Conservation (phyloP, 35 echinoderm and acorn worm genomes). For the Lytechinus variegatus region DNA sequence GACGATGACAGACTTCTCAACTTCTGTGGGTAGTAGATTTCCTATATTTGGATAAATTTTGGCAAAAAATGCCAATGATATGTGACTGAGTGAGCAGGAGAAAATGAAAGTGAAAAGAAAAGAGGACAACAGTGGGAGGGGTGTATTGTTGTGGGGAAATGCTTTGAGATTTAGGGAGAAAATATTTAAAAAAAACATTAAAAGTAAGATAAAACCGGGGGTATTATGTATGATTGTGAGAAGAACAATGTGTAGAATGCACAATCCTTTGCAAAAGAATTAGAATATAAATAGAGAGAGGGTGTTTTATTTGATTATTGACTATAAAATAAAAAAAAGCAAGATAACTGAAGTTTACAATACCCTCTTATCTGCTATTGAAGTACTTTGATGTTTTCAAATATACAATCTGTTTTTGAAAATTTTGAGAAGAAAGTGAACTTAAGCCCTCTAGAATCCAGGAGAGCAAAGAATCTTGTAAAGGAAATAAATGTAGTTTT, state of each 20-base stretch:
- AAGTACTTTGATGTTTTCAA: background rate
- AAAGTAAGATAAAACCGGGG: background rate
- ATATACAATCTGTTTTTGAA: background rate
- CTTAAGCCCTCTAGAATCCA: background rate
- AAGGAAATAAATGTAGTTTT: background rate
- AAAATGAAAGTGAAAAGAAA: background rate
- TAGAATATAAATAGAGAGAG: background rate
- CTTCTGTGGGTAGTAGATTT: constrained; percentile 1
- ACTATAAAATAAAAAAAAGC: background rate
- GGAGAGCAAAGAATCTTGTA: background rate
- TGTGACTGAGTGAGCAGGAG: too few species aligned
- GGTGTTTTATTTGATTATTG: background rate
- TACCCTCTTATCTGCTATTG: background rate
- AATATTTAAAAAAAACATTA: background rate
- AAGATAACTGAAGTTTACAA: background rate
- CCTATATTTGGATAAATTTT: background rate
- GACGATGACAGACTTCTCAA: background rate
- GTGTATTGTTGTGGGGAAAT: background rate
- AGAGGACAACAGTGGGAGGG: background rate
- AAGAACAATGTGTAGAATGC: background rate
- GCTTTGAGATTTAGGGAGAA: background rate
- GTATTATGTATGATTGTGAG: background rate
- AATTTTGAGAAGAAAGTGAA: background rate
- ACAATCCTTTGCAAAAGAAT: background rate
- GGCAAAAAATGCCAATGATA: background rate